Base-by-base conservation (phyloP, 2,113 vertebrate species). In the Centrocercus urophasianus region DNA sequence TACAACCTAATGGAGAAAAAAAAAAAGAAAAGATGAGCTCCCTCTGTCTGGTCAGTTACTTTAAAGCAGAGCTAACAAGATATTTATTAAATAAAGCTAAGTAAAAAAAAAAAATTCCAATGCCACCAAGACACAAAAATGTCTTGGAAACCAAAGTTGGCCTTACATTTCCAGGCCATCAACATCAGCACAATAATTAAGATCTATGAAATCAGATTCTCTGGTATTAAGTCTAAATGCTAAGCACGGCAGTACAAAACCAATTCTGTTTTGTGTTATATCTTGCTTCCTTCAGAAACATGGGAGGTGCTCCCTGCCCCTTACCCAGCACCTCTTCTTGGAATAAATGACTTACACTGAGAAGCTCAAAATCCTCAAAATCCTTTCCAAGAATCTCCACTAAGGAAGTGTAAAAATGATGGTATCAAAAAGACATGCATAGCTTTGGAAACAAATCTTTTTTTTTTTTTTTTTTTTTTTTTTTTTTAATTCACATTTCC, bases 1-100 rank as follows among this genome's bases (percentile, higher is more conserved):
- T 4, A 99, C 98, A 4, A 99, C 99, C 99, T 99, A 96, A 95
- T 63, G 38, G 75, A 65, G 87, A 69, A 91, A 87, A 66, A 89
- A 94, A 85, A 89, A 75, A 94, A 85, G 61, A n/a, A n/a, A 3
- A 60, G 45, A 61, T 6, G 13, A 88, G 36, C 11, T 77, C 45
- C 4, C 67, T 65, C 81, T 28, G 63, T 19, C 40, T 63, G 3
- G 6, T 88, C 50, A 69, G 27, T 74, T 34, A n/a, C 40, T 88
- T 90, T 28, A 54, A 60, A 25, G 52, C 3, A 8, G 40, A 40
- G 48, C 40, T 28, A 45, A 22, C 22, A 56, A 59, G 14, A 20
- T 1, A 1, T 32, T 83, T 17, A 25, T 66, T 64, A 71, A 90
- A 71, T 40, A 52, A 63, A 92, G 48, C 13, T 61, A 67, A 83